phyloP scores from a whole-genome alignment of 64 coral and sea anemone species.

The Pocillopora damicornis region DNA sequence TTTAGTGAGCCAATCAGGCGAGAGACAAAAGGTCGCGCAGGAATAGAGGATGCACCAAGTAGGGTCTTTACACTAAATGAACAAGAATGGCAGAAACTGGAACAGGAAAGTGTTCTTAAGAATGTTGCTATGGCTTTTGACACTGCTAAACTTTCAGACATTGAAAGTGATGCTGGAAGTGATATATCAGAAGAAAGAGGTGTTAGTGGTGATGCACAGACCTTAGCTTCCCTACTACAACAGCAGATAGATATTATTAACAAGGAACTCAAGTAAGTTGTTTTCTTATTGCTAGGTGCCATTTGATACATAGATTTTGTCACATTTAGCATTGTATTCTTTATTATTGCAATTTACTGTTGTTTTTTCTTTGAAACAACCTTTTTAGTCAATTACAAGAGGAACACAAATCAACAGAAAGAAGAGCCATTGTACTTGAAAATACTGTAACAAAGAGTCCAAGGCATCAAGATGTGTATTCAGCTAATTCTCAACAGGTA shows the following conservation, averaged over 20 bases:
- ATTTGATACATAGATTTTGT: no score
- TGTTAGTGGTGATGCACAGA: conserved; percentile 70
- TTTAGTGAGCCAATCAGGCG: conserved; percentile 26
- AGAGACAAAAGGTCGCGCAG: conserved; percentile 77
- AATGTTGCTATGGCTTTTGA: conserved; percentile 93
- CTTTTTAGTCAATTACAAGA: conserved; percentile 72
- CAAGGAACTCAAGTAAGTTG: conserved; percentile 72
- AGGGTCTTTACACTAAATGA: conserved; percentile 92
- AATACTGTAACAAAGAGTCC: conserved; percentile 46
- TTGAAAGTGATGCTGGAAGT: conserved; percentile 55
- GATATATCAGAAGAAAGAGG: conserved; percentile 48
- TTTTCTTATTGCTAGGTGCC: no score
- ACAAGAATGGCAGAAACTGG: conserved; percentile 97
- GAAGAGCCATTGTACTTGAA: conserved; percentile 69
- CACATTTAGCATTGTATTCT: no score
- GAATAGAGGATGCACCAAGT: conserved; percentile 76
- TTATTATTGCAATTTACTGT: neutral
- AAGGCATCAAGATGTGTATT: conserved; percentile 30
- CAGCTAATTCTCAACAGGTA: conserved; percentile 21
- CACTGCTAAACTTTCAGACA: conserved; percentile 37
- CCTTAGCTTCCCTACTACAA: conserved; percentile 82
- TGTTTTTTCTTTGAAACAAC: neutral
- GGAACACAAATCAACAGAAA: conserved; percentile 78
- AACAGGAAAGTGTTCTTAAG: conserved; percentile 88
- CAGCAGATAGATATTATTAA: conserved; percentile 98